Conservation (phyloP, 2,113 vertebrate genomes). For the Pseudorhombus dupliciocellatus region DNA sequence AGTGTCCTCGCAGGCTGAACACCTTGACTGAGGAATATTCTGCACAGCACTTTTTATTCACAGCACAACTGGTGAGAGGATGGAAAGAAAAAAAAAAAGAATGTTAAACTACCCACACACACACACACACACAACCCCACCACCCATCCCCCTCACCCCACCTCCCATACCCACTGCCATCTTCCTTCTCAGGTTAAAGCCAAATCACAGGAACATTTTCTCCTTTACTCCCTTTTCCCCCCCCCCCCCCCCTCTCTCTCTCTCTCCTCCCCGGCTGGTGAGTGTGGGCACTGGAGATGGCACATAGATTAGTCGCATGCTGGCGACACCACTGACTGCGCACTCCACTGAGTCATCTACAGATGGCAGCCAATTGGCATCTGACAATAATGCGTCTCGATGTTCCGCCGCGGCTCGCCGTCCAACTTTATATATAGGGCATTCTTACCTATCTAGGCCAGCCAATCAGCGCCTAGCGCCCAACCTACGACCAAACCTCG, state of each 20-base stretch:
- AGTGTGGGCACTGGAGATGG: slow-evolving; percentile 74
- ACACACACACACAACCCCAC: not conserved
- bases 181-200: slow-evolving; percentile 63
- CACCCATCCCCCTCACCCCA: not conserved
- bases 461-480: slow-evolving; percentile 44
- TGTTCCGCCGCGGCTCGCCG: slow-evolving; percentile 27
- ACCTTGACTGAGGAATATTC: slow-evolving; percentile 70
- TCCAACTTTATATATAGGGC: slow-evolving; percentile 70
- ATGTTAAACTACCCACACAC: slow-evolving; percentile 45
- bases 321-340: slow-evolving; percentile 51
- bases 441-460: slow-evolving; percentile 66
- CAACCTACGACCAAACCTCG: slow-evolving; percentile 42
- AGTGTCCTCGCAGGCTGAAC: slow-evolving; percentile 60
- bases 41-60: slow-evolving; percentile 71
- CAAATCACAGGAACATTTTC: slow-evolving; percentile 70
- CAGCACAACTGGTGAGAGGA: slow-evolving; percentile 62
- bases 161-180: slow-evolving; percentile 14
- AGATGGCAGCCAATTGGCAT: slow-evolving; percentile 76
- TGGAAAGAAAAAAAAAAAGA: slow-evolving; percentile 24
- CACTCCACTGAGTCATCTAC: slow-evolving; percentile 71
- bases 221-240: slow-evolving; percentile 29
- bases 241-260: slow-evolving; percentile 7
- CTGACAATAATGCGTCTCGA: slow-evolving; percentile 55
- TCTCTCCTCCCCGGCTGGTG: slow-evolving; percentile 48
- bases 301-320: slow-evolving; percentile 75